Evolutionary conservation across 37 sponge, comb jelly and placozoan genomes (phyloP), one percentile per base, ranked within the genome.

Genomic region (Amphimedon queenslandica): DNA sequence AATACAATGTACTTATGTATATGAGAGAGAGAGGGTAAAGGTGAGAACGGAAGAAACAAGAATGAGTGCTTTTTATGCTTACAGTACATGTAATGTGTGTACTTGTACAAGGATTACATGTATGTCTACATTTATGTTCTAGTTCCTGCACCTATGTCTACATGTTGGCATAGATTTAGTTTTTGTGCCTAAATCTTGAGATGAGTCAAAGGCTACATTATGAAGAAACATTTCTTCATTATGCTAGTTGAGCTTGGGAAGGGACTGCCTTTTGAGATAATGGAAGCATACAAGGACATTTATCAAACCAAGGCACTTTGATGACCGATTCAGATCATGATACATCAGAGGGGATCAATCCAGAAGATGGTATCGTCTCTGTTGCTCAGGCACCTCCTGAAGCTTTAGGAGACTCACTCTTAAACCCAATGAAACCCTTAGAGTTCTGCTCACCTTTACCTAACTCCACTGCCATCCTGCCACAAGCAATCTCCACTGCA

Each of bases 181-280:
- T 3, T 64, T 66, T n/a, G 40, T 24, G 25, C 38, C 6, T 74
- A 92, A 89, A 84, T 90, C 0, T 58, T 98, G 69, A 51, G 88
- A 30, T 82, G 83, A 73, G 8, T 91, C 37, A 82, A 79, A 39
- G 93, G 84, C 6, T 94, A 89, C 55, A 78, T 80, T 58, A 78
- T 66, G 53, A 74, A 89, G 57, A 66, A 83, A 21, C 68, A 70
- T 42, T 63, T 98, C 55, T 70, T 94, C 31, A 69, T 98, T 42
- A 95, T 96, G 16, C 95, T 93, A 36, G 57, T 83, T 5, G 60
- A 51, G 18, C 87, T 87, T 13, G 95, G 93, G 0, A 82, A 69
- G 32, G 74, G 65, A 47, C 80, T 98, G 16, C 93, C 95, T 2
- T 57, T 38, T 33, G 95, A 98, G 63, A 74, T 98, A 38, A 31